Percentiles rank a stretch among this genome's conserved stretches.
Evolutionary conservation across 2,113 vertebrate species (phyloP).

Genomic region (Octodon degus): DNA sequence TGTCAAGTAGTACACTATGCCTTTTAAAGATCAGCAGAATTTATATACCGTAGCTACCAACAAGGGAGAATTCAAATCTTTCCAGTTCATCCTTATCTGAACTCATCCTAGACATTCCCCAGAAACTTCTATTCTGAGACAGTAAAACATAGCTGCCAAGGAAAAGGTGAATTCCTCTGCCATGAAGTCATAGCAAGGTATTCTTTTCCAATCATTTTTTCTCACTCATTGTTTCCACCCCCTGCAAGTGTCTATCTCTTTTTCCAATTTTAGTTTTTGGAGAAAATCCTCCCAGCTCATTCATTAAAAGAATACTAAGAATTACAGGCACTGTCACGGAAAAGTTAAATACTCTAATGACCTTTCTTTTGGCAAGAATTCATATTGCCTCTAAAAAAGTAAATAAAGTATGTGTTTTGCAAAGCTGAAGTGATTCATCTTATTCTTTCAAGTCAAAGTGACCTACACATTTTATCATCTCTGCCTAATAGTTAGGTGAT

Average conservation of each 20-base stretch:
- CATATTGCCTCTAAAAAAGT: conserved; percentile 47
- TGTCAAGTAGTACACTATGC: neutral
- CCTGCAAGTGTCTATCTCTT: neutral
- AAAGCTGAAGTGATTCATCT: conserved; percentile 4
- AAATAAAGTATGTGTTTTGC: neutral
- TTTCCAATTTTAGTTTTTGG: neutral
- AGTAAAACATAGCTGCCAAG: neutral
- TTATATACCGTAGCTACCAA: neutral
- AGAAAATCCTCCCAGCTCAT: conserved; percentile 33
- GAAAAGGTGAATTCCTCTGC: neutral
- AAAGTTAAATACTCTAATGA: conserved; percentile 40
- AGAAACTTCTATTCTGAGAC: conserved; percentile 15
- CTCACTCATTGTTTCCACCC: neutral
- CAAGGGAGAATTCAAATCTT: neutral
- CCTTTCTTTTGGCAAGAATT: conserved; percentile 61
- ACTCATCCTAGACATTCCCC: neutral
- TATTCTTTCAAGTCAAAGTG: neutral
- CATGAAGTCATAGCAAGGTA: neutral
- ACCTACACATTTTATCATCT: conserved; percentile 6
- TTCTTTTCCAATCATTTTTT: conserved; percentile 23
- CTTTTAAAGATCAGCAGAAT: neutral
- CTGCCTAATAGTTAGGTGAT: neutral
- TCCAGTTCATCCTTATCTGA: neutral
- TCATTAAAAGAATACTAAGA: conserved; percentile 39
- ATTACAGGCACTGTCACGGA: neutral